These are phyloP conservation scores for Amphiprion percula DNA, from an alignment of 2,113 vertebrate species.

Conservation along the genomic window DNA sequence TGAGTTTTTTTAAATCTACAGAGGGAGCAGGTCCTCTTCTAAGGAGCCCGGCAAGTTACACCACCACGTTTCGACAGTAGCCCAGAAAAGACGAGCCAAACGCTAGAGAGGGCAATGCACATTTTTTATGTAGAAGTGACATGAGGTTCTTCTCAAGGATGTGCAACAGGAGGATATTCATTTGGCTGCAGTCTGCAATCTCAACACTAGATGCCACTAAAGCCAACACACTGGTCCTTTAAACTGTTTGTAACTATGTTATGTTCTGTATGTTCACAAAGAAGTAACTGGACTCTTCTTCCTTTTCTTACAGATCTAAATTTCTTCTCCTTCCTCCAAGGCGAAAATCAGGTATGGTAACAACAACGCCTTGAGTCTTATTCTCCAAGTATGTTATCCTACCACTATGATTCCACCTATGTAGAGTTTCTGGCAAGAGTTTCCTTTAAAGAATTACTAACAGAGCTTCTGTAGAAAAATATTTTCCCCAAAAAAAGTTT, in stretches of 20 bases:
- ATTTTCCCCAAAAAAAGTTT: background rate
- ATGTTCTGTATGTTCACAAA: background rate
- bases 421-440: background rate
- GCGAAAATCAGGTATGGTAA: slow-evolving; percentile 95
- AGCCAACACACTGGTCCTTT: background rate
- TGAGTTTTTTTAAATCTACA: no score
- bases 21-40: no score
- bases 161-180: no score
- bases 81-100: no score
- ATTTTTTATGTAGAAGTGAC: no score
- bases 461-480: background rate
- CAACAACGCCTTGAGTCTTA: background rate
- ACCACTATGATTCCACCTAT: background rate
- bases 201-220: no score
- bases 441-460: background rate
- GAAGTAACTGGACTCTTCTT: slow-evolving; percentile 1
- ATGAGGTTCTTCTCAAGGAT: no score
- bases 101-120: no score
- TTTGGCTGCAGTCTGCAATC: no score
- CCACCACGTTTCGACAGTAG: no score
- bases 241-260: background rate
- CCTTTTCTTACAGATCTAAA: slow-evolving; percentile 90
- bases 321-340: slow-evolving; percentile 98
- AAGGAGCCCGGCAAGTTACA: no score
- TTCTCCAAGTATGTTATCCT: background rate